phyloP scores from a whole-genome alignment of 2,888 invertebrate genomes.

The Eristalis intricaria region DNA sequence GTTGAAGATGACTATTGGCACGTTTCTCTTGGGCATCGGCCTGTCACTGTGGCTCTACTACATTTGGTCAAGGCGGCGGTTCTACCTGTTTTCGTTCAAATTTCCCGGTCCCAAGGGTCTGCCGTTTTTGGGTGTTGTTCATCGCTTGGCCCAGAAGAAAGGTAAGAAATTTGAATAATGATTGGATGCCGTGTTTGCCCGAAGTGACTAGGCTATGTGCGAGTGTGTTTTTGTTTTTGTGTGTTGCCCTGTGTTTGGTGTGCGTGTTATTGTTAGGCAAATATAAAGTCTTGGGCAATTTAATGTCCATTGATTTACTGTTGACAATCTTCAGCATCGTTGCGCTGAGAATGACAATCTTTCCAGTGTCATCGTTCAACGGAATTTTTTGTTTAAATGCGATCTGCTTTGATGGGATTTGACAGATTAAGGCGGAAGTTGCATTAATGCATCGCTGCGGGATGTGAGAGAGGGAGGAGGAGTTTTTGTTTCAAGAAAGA shows the following conservation, averaged over 20 bases:
- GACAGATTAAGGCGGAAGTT: not conserved
- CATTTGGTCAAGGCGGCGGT: constrained; percentile 64
- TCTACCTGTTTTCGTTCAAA: constrained; percentile 56
- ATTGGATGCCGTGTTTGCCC: not conserved
- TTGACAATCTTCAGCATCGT: not conserved
- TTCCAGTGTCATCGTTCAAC: not conserved
- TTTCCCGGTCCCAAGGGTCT: constrained; percentile 57
- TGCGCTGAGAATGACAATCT: not conserved
- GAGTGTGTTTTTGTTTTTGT: not conserved
- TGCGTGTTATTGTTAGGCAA: not conserved
- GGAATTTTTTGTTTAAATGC: not conserved
- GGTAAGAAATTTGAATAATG: constrained; percentile 32
- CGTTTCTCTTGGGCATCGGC: constrained; percentile 53
- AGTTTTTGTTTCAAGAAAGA: no score
- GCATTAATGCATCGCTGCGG: not conserved
- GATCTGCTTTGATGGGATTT: not conserved
- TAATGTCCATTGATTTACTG: not conserved
- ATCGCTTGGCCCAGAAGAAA: constrained; percentile 41
- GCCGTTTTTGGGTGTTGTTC: constrained; percentile 48
- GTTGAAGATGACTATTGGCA: constrained; percentile 58
- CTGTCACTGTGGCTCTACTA: constrained; percentile 56
- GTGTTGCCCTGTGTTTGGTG: not conserved
- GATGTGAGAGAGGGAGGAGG: no score
- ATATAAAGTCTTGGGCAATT: constrained; percentile 13
- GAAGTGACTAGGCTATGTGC: not conserved